A percentile compares a stretch with the other conserved stretches of the same genome.
Evolutionary conservation across 2,113 vertebrate species (phyloP).

Genomic region (Pterocles burchelli): DNA sequence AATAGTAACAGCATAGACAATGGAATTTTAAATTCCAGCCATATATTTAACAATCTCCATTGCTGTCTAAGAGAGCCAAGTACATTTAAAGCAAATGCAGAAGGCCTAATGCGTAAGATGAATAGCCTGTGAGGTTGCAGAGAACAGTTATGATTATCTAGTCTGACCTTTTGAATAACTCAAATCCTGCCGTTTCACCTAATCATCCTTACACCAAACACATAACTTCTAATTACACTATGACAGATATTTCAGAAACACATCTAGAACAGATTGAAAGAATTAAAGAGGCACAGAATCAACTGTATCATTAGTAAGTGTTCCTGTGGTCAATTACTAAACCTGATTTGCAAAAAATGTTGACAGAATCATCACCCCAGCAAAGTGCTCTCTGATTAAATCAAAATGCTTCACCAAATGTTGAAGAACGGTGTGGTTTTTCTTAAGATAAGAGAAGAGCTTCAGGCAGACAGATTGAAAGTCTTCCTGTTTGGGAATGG

Average conservation of each 20-base stretch:
- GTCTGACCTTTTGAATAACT: constrained; percentile 43
- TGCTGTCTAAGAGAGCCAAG: neutral
- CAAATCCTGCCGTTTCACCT: constrained; percentile 5
- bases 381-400: neutral
- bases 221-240: constrained; percentile 2
- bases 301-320: neutral
- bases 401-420: neutral
- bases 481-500: neutral
- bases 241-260: neutral
- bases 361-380: neutral
- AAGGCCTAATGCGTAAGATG: neutral
- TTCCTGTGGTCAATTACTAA: neutral
- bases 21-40: constrained; percentile 13
- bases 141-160: constrained; percentile 12
- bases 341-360: neutral
- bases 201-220: neutral
- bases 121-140: constrained; percentile 14
- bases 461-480: neutral
- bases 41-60: constrained; percentile 6
- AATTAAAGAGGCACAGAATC: constrained; percentile 22
- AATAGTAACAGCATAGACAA: neutral
- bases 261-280: neutral
- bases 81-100: constrained; percentile 10
- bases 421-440: neutral
- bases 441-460: neutral